Evolutionary conservation across 1,140 invertebrate species (phyloP), one percentile per base, ranked within the genome.

Genomic region (Leptinotarsa lineolata): DNA sequence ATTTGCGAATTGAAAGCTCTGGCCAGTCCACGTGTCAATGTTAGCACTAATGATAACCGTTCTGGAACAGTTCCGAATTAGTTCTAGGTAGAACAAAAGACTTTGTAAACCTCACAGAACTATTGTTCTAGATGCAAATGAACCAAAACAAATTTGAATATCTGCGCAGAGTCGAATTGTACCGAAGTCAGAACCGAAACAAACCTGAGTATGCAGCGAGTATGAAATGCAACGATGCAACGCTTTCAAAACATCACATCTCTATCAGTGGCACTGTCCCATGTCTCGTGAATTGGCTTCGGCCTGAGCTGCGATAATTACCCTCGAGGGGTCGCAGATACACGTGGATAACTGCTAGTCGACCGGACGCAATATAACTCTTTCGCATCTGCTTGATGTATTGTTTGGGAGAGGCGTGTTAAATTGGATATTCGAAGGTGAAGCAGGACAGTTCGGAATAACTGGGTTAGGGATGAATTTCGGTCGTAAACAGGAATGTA

Each of bases 361-460:
- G 15, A n/a, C 48, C 16, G 48, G 63, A 24, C 63, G 63, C 63
- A 22, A 39, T 39, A 39, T 39, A 39, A 24, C 63, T 65, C 63
- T 65, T 65, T 65, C 63, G 63, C 63, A 22, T 30, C 15, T 39
- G 63, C 13, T 65, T 65, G 63, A 65, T 65, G 22, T 39, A 65
- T 65, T 30, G 48, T 54, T 54, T 54, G 48, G 15, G 48, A 54
- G 15, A 54, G 4, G 48, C 48, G 16, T 18, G 16, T 54, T 54
- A 54, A 54, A 54, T 54, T 54, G 48, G 48, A 16, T 54, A 54
- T 54, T 54, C 48, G 48, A 12, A 54, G 48, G 48, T 54, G 15
- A 16, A 54, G 48, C 48, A 54, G 48, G 48, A 54, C 48, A 16
- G 30, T 54, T 54, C 6, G 48, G 16, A 54, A 54, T 54, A 54